Evolutionary conservation across 2,888 invertebrate species (phyloP), one percentile per base, ranked within the genome.

Genomic region (Pyrochroa serraticornis): DNA sequence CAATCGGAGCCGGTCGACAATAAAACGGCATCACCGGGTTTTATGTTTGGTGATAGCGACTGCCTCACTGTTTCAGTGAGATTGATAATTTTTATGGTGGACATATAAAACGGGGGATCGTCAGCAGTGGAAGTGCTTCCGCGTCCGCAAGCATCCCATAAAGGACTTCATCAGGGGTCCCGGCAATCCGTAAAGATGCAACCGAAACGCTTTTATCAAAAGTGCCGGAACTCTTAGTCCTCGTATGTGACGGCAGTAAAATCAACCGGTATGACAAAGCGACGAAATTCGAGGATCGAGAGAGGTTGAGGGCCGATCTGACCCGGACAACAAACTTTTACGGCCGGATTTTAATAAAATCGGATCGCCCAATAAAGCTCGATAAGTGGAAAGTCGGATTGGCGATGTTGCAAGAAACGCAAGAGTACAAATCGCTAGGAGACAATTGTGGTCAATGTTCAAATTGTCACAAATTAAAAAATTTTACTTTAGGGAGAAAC

Each of bases 41-140:
- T 72, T 71, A 71, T 69, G 69, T 63, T 60, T 64, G 46, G 60
- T 68, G 71, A 71, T 71, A 71, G 69, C 67, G 67, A 65, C 64
- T 65, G 66, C 67, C 59, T 64, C 66, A 66, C 69, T 68, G 71
- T 71, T 72, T 68, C 66, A 68, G 69, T 68, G 61, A 73, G 72
- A 72, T 74, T 74, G 74, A 75, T 74, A 75, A 75, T 75, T 75
- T 75, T 75, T 75, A 75, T 72, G 73, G 50, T 63, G 64, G 60
- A 63, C 68, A 66, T 69, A 72, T 73, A 74, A 73, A 75, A 71
- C 66, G 67, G 65, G 63, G 58, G 42, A 22, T 36, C 47, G 56
- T 50, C 60, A 52, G 63, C 52, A 60, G 52, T 58, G 65, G 37
- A 51, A 41, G 49, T 49, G 56, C 41, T 51, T 50, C 38, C 38